Evolutionary conservation across 2,797 vertebrate genomes (phyloP).

Genomic region (Dendrocincla tyrannina): DNA sequence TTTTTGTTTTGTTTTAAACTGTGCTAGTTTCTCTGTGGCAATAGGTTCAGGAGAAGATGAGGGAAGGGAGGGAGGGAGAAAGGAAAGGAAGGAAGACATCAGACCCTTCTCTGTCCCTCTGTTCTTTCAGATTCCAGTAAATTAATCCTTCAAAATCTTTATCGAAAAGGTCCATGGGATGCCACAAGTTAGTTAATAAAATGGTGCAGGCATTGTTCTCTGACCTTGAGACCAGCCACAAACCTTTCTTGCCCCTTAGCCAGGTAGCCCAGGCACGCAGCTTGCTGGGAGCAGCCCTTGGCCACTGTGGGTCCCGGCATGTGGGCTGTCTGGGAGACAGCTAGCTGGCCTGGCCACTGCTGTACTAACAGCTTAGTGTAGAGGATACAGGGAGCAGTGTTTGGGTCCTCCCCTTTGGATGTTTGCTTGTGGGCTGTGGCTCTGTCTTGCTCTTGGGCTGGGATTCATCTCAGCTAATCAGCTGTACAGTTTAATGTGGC

Average conservation of each 20-base stretch:
- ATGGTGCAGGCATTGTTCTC: neutral
- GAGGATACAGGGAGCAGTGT: fast-evolving
- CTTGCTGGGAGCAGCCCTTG: neutral
- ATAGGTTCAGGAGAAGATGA: neutral
- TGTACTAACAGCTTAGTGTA: neutral
- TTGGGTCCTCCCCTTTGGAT: neutral
- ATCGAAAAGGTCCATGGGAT: neutral
- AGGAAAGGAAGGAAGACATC: neutral
- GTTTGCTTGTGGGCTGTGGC: neutral
- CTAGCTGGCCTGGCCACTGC: neutral
- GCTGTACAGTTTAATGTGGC: neutral
- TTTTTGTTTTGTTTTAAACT: neutral
- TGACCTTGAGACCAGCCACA: neutral
- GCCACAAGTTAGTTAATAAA: neutral
- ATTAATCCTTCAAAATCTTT: neutral
- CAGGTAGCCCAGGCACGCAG: neutral
- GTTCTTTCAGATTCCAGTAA: neutral
- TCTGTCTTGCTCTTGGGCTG: neutral
- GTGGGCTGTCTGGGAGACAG: neutral
- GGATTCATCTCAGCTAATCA: neutral
- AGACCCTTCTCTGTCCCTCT: neutral
- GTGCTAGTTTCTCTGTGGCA: neutral
- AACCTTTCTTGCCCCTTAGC: neutral
- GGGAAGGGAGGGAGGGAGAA: neutral
- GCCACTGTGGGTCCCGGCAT: fast-evolving